Conservation (phyloP, 2,888 invertebrate genomes). For the Byasa hedistus region DNA sequence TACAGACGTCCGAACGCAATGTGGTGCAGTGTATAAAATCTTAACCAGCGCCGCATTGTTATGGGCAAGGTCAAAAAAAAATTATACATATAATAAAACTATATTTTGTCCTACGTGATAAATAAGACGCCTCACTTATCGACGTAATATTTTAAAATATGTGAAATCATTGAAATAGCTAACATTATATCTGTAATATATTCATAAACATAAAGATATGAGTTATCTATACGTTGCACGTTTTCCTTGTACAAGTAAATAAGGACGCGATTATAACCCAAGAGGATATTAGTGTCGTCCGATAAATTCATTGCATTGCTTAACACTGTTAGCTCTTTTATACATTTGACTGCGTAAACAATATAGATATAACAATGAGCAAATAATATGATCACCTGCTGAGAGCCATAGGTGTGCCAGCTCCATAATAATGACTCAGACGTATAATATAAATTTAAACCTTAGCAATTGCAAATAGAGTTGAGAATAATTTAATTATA, state of each 20-base stretch:
- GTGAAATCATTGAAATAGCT: neutral
- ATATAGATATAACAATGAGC: slow-evolving; percentile 59
- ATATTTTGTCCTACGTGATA: too few relatives aligned
- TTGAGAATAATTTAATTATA: slow-evolving; percentile 29
- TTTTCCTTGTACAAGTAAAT: neutral
- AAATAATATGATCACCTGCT: slow-evolving; percentile 67
- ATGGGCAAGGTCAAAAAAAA: too few relatives aligned
- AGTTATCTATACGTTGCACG: neutral
- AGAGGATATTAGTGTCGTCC: neutral
- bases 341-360: slow-evolving; percentile 50
- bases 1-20: too few relatives aligned
- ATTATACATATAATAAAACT: too few relatives aligned
- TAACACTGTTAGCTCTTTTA: slow-evolving; percentile 14
- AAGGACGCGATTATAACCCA: neutral
- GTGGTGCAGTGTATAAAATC: too few relatives aligned
- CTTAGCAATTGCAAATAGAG: slow-evolving; percentile 34
- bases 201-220: neutral
- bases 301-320: neutral
- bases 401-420: slow-evolving; percentile 71
- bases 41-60: too few relatives aligned
- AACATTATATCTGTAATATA: neutral
- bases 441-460: slow-evolving; percentile 34
- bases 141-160: neutral
- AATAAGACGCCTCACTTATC: too few relatives aligned
- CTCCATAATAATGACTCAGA: slow-evolving; percentile 39